A percentile compares a stretch with the other conserved stretches of the same genome.
Evolutionary conservation across 2,113 vertebrate species (phyloP).

Genomic region (Calidris pygmaea): DNA sequence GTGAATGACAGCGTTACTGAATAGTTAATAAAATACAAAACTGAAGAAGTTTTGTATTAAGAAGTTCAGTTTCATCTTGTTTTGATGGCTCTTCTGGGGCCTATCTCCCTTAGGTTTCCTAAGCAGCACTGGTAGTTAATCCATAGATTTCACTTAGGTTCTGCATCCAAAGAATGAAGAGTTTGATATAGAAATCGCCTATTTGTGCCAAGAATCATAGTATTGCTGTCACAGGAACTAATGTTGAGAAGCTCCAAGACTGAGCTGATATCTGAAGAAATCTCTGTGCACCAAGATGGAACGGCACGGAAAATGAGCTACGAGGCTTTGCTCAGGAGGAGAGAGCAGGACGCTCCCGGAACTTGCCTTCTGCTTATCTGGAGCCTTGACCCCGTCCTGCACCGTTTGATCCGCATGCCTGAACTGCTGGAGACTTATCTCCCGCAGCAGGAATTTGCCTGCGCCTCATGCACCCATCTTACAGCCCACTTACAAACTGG

Average conservation of each 20-base stretch:
- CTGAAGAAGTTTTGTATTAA: neutral
- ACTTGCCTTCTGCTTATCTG: slow-evolving; percentile 62
- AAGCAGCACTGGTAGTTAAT: neutral
- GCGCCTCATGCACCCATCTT: slow-evolving; percentile 54
- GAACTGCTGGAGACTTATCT: slow-evolving; percentile 44
- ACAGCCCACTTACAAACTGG: slow-evolving; percentile 68
- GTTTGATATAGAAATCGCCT: neutral
- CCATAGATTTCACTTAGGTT: neutral
- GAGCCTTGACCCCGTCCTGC: slow-evolving; percentile 70
- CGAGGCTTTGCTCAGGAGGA: neutral
- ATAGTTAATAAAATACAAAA: neutral
- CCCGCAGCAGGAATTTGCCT: slow-evolving; percentile 69
- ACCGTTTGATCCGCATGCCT: slow-evolving; percentile 65
- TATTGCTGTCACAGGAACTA: neutral
- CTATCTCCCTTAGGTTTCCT: neutral
- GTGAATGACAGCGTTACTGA: neutral
- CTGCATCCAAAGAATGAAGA: neutral
- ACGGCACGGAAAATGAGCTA: neutral
- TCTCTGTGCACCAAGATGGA: neutral
- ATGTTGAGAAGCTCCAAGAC: neutral
- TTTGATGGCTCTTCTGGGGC: neutral
- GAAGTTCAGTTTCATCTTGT: neutral
- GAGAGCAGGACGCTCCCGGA: neutral
- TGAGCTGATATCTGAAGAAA: slow-evolving; percentile 30
- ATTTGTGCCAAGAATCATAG: neutral